Evolutionary conservation across 2,797 vertebrate species (phyloP), one percentile per base, ranked within the genome.

Genomic region (Sebastes nivosus): DNA sequence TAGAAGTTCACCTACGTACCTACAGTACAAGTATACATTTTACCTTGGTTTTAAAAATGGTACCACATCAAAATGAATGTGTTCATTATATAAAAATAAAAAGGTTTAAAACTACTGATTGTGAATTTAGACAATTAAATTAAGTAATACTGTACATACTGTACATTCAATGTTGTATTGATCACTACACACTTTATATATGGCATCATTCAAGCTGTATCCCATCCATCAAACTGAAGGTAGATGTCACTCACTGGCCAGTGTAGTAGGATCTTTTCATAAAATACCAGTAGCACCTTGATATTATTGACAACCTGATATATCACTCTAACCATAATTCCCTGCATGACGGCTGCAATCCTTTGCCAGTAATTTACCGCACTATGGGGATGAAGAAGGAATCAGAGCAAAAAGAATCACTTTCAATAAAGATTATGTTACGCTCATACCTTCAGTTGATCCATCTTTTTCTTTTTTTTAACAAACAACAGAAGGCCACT

Each of bases 1-100:
- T 54, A 54, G 50, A 54, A 54, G 20, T 22, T n/a, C 50, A n/a
- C 20, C 20, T 54, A 11, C 8, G 3, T 22, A n/a, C 50, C 18
- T 54, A 1, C 50, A 54, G 50, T 22, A 11, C 50, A 54, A 54
- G 8, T n/a, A 54, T 54, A 11, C 8, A 54, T 54, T n/a, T 9
- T 54, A 54, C 50, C 9, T 11, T 54, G 2, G 20, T 20, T 54
- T 22, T n/a, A 54, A 54, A 50, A 52, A n/a, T 22, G 11, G 20
- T 20, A 2, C 18, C 50, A 54, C 50, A n/a, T 22, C 50, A 54
- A 5, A 54, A 54, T 0, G 0, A n/a, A n/a, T 54, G 50, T 54
- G 20, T 1, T n/a, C 50, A 52, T n/a, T 52, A 20, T 52, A 20
- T 52, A 54, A 54, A 54, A 54, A 54, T 54, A 54, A 22, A 54